phyloP scores from a whole-genome alignment of 2,113 vertebrate species.

The Sinocyclocheilus grahami region DNA sequence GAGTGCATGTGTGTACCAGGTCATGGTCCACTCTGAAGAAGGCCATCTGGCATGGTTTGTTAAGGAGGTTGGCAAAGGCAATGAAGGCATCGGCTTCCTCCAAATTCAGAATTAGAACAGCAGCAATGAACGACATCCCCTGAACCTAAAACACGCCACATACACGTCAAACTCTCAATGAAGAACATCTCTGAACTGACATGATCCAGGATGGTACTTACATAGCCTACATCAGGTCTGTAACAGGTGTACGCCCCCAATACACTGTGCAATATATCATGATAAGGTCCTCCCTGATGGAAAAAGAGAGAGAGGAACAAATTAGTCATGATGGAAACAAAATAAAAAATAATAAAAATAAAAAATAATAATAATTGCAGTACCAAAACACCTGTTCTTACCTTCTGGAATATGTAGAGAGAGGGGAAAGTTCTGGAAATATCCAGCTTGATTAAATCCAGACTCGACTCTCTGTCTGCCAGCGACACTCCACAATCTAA shows the following conservation, averaged over 20 bases:
- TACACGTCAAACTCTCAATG: not conserved
- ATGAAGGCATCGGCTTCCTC: slow-evolving; percentile 98
- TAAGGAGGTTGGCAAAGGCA: slow-evolving; percentile 97
- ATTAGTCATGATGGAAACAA: not conserved
- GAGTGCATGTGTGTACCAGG: slow-evolving; percentile 78
- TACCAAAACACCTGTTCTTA: slow-evolving; percentile 63
- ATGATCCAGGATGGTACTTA: slow-evolving; percentile 74
- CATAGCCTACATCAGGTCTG: slow-evolving; percentile 96
- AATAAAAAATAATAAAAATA: too few relatives aligned
- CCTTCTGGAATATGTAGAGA: slow-evolving; percentile 95
- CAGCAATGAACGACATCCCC: slow-evolving; percentile 99
- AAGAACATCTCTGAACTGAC: not conserved
- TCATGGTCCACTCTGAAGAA: slow-evolving; percentile 98
- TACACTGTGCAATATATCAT: slow-evolving; percentile 94
- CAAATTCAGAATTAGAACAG: slow-evolving; percentile 96
- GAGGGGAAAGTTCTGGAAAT: slow-evolving; percentile 95
- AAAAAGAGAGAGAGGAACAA: not conserved
- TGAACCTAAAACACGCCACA: slow-evolving; percentile 81
- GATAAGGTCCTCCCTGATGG: slow-evolving; percentile 90
- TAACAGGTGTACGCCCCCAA: slow-evolving; percentile 97
- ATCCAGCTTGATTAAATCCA: slow-evolving; percentile 96
- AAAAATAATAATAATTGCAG: not conserved
- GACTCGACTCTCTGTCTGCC: slow-evolving; percentile 90
- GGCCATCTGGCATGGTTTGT: slow-evolving; percentile 96
- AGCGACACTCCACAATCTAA: slow-evolving; percentile 83